Evolutionary conservation across 2,113 vertebrate species (phyloP), one percentile per base, ranked within the genome.

Genomic region (Lophius piscatorius): DNA sequence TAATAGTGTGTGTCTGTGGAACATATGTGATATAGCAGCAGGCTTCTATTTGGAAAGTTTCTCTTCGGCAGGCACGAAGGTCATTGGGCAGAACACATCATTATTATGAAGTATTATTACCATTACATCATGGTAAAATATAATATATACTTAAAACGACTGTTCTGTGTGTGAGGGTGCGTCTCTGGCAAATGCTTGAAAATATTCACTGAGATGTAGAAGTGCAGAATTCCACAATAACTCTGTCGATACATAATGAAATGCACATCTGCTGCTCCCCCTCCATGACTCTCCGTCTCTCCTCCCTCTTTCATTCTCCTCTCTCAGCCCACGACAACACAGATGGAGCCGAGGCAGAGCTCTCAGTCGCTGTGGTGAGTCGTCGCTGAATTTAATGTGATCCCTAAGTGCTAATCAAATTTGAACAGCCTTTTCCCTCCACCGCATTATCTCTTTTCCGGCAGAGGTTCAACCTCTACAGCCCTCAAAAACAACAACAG

Each of bases 341-440:
- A 78, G 76, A 80, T 62, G 66, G 57, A 77, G 73, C 62, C 40
- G 54, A 76, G 48, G 62, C 61, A 63, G n/a, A 49, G 63, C 45
- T 0, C 34, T 66, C 41, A 1, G 26, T 72, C 60, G n/a, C 50
- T 47, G 26, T 28, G 52, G 21, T 4, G 50, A 79, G 76, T 63
- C 49, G 67, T 67, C 62, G 5, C 61, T 57, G 64, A 65, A 70
- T 70, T 57, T 28, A 22, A 70, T 76, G 49, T 24, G 38, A 39
- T 21, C 35, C 0, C 23, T 41, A 33, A 55, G 51, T 51, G 48
- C 26, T 80, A 18, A 63, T 60, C 52, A n/a, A n/a, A 50, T 65
- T 28, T 31, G 23, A 64, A 45, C 11, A n/a, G 34, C 23, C 13
- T 21, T 51, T 28, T 11, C 12, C 17, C 0, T 16, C 0, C 9